phyloP scores from a whole-genome alignment of 2,113 vertebrate species.

The Sus scrofa region DNA sequence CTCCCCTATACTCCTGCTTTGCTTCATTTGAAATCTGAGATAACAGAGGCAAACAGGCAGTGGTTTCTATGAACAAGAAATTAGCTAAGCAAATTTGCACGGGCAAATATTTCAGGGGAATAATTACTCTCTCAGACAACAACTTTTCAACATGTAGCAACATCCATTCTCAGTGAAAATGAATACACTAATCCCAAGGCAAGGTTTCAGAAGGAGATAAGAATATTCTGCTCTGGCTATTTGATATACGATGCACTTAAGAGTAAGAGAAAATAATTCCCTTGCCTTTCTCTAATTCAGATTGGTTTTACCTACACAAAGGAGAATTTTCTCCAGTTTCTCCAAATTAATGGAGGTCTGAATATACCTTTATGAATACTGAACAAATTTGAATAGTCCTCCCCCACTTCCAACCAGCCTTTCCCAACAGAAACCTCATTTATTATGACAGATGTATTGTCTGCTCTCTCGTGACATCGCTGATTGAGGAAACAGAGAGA shows the following conservation, averaged over 20 bases:
- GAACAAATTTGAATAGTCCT: no score
- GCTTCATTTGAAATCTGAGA: background rate
- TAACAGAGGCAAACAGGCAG: background rate
- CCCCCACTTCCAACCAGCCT: background rate
- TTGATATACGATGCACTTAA: background rate
- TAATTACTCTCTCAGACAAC: background rate
- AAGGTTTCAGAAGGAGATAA: background rate
- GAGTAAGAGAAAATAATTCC: background rate
- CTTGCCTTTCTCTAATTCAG: background rate
- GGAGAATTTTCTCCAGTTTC: background rate
- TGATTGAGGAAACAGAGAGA: background rate
- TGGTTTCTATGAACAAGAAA: background rate
- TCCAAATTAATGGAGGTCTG: background rate
- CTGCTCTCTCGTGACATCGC: fast-evolving
- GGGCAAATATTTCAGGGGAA: background rate
- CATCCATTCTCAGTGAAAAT: background rate
- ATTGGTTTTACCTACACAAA: background rate
- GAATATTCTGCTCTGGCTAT: background rate
- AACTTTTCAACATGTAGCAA: background rate
- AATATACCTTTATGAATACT: background rate
- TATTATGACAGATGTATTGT: background rate
- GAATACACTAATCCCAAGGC: background rate
- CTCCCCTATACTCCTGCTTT: background rate
- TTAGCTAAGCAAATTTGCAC: fast-evolving
- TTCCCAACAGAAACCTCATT: background rate